Evolutionary conservation across 2,113 vertebrate genomes (phyloP).

Genomic region (Zosterops japonicus): DNA sequence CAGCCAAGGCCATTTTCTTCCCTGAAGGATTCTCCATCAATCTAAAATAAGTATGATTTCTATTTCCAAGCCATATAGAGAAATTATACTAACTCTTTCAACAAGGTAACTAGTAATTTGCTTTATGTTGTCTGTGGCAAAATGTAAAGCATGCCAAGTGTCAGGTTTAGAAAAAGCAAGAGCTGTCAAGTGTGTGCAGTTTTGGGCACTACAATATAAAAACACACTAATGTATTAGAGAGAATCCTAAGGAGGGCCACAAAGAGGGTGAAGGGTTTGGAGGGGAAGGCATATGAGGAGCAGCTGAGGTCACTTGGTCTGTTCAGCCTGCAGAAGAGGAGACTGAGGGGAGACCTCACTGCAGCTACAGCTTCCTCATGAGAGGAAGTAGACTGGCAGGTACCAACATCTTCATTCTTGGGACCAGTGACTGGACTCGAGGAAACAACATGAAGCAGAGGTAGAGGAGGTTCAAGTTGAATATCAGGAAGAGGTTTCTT

Average conservation of each 20-base stretch:
- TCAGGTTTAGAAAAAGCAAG: background rate
- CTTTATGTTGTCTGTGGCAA: background rate
- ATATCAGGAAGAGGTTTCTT: background rate
- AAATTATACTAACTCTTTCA: background rate
- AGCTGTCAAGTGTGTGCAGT: background rate
- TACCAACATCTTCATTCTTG: background rate
- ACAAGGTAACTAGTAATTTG: background rate
- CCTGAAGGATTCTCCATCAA: background rate
- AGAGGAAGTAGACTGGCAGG: background rate
- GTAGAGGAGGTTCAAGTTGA: fast-evolving
- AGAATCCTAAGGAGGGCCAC: background rate
- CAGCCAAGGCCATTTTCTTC: background rate
- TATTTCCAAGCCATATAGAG: background rate
- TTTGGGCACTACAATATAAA: background rate
- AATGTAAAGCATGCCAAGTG: background rate
- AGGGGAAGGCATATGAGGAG: background rate
- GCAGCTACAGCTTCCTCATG: background rate
- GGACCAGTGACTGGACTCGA: fast-evolving
- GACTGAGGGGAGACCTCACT: background rate
- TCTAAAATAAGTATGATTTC: background rate
- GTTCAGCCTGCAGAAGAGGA: background rate
- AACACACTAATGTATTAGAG: background rate
- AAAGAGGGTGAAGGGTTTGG: background rate
- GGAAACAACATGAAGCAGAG: background rate
- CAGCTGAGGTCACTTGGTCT: background rate